phyloP scores from a whole-genome alignment of 2,113 vertebrate genomes.

The Sphaerodactylus townsendi region DNA sequence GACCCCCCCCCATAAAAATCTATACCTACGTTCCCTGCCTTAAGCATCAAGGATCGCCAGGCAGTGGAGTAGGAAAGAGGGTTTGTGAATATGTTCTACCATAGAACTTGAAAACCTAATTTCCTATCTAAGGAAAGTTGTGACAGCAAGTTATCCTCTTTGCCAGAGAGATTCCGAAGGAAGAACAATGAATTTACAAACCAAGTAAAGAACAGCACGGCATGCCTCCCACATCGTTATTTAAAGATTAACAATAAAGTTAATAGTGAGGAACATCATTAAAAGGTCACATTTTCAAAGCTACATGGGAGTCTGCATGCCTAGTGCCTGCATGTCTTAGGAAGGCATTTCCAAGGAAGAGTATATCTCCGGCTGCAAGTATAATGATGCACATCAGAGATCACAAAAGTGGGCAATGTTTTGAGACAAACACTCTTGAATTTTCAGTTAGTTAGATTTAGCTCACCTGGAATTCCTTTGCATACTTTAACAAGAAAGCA shows the following conservation, averaged over 20 bases:
- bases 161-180: rapidly evolving
- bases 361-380: not conserved
- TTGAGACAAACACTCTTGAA: not conserved
- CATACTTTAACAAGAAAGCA: too few relatives aligned
- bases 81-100: not conserved
- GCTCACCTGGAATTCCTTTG: not conserved
- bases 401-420: not conserved
- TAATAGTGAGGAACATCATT: not conserved
- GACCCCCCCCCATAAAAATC: too few relatives aligned
- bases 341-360: not conserved
- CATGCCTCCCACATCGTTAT: not conserved
- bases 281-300: not conserved
- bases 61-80: too few relatives aligned
- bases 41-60: too few relatives aligned
- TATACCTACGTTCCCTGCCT: too few relatives aligned
- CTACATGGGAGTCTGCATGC: not conserved
- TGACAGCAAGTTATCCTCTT: not conserved
- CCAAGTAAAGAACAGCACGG: rapidly evolving
- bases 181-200: not conserved
- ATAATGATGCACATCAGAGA: not conserved
- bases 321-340: not conserved
- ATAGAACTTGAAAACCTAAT: constrained; percentile 14
- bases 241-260: not conserved
- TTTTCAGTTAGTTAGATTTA: not conserved
- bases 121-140: constrained; percentile 18